These are phyloP conservation scores for Plusia festucae DNA, from an alignment of 2,888 invertebrate genomes.

Conservation along the genomic window DNA sequence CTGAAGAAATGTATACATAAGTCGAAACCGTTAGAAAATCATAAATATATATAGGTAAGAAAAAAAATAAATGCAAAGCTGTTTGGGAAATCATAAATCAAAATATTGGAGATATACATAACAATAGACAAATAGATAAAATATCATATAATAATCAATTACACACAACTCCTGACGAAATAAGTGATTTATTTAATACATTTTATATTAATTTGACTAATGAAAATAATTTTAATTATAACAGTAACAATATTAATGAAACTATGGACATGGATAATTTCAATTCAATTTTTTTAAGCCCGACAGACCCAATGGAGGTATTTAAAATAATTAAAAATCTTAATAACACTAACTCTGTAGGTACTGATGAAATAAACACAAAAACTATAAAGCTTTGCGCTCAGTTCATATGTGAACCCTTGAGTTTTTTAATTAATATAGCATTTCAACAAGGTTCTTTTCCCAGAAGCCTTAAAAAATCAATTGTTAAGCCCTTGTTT, in stretches of 20 bases:
- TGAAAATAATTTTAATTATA: not conserved
- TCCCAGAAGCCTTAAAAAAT: not conserved
- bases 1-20: not conserved
- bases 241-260: not conserved
- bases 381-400: not conserved
- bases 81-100: slow-evolving; percentile 2
- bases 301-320: not conserved
- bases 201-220: slow-evolving; percentile 6
- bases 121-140: not conserved
- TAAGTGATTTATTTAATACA: not conserved
- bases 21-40: not conserved
- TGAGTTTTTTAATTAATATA: not conserved
- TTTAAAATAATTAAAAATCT: not conserved
- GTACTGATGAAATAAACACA: not conserved
- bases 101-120: not conserved
- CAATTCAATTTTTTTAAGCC: not conserved
- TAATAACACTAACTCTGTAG: slow-evolving; percentile 3
- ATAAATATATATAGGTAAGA: not conserved
- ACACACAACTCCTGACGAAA: not conserved
- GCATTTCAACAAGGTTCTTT: not conserved
- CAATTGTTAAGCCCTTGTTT: not conserved
- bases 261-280: slow-evolving; percentile 2
- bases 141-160: not conserved
- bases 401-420: not conserved
- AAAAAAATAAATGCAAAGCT: not conserved